These are phyloP conservation scores for Hemithea aestivaria DNA, from an alignment of 2,888 invertebrate species.

Conservation along the genomic window DNA sequence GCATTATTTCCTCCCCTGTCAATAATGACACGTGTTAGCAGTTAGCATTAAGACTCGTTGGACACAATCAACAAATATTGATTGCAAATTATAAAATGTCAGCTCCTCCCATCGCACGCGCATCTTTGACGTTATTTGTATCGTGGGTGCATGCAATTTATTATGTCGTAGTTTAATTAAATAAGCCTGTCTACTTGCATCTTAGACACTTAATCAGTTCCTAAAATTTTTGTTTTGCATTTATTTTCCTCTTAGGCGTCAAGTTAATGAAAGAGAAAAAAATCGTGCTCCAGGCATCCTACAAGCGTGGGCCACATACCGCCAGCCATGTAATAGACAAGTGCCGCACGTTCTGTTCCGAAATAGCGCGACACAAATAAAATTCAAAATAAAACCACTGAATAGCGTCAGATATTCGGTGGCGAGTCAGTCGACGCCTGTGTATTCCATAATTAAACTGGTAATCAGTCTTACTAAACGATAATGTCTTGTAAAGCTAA, in stretches of 20 bases:
- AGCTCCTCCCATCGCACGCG: conserved; percentile 1
- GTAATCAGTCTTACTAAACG: conserved; percentile 37
- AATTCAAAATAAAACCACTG: conserved; percentile 75
- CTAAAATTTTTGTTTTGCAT: no score
- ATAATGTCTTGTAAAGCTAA: conserved; percentile 11
- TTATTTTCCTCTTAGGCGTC: no score
- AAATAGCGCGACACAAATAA: conserved; percentile 79
- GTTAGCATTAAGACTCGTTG: conserved; percentile 23
- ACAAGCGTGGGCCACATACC: conserved; percentile 59
- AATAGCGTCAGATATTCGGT: conserved; percentile 67
- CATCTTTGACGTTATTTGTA: neutral
- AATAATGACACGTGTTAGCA: conserved; percentile 50
- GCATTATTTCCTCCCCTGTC: conserved; percentile 41
- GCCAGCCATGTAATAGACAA: conserved; percentile 66
- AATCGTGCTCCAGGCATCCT: conserved; percentile 33
- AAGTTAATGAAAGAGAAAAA: no score
- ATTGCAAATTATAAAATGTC: conserved; percentile 11
- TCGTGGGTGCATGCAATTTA: neutral
- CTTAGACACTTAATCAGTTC: no score
- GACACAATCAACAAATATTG: conserved; percentile 6
- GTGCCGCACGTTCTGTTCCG: conserved; percentile 68
- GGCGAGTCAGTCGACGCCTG: conserved; percentile 46
- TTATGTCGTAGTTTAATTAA: conserved; percentile 33
- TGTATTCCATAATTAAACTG: conserved; percentile 52
- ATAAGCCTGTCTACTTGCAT: conserved; percentile 9